Base-by-base conservation (phyloP, 2,797 vertebrate genomes). In the Odontamblyopus lacepedii region DNA sequence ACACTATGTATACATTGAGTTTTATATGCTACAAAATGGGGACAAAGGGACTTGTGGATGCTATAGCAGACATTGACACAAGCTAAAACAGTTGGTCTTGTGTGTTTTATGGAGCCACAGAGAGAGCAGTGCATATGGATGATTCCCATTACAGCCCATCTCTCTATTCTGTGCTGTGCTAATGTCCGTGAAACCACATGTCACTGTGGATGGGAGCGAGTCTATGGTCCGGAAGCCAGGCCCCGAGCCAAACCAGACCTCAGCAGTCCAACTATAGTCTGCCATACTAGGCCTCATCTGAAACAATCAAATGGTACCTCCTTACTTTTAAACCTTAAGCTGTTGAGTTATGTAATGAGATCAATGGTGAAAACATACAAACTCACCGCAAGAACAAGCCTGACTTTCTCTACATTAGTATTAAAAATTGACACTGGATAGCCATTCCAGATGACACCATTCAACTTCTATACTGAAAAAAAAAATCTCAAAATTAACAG, bases 161-260 rank as follows among this genome's bases (percentile, higher is more conserved):
- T 76, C 80, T 75, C 82, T 86, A 80, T 88, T 90, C 88, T 87
- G 88, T 82, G 75, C 81, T 83, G 87, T 70, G 84, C 89, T 91
- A 90, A 92, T 88, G 84, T 85, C 89, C 78, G 77, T 90, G 86
- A 91, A 91, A 91, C 89, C 91, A 89, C 91, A 92, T 89, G 89
- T 90, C 89, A 85, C 89, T 87, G 85, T 80, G 83, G 83, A 90
- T 75, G 84, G 66, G 71, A 87, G 87, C 87, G 78, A 86, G 83
- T 84, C 78, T 88, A 80, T 86, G 89, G 84, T 88, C 81, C 86
- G 81, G 78, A 88, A 76, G 78, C 72, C n/a, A 85, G 83, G 80
- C 89, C 83, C 81, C 15, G 78, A 87, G 87, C 81, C 85, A 84
- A 80, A 82, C 30, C 71, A 78, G 83, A 18, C 64, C 35, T 63